Conservation (phyloP, 2,888 invertebrate species). For the Calameuta filiformis region DNA sequence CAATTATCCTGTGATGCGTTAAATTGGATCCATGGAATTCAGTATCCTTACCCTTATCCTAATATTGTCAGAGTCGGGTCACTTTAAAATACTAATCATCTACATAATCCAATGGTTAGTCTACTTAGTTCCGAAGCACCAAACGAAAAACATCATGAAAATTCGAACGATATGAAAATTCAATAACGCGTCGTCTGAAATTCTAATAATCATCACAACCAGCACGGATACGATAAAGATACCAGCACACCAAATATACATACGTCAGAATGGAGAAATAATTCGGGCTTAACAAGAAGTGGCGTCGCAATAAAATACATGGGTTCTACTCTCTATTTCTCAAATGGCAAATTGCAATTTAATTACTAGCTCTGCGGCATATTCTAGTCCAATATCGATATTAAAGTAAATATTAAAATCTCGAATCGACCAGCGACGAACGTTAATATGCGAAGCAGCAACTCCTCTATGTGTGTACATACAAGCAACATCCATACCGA, state of each 20-base stretch:
- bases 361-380: constrained; percentile 15
- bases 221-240: background rate
- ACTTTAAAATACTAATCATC: background rate
- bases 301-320: background rate
- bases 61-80: background rate
- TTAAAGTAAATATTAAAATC: constrained; percentile 40
- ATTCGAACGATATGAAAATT: background rate
- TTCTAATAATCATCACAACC: background rate
- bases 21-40: background rate
- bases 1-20: background rate
- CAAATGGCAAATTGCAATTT: constrained; percentile 8
- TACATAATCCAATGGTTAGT: background rate
- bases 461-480: background rate
- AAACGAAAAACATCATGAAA: background rate
- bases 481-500: background rate
- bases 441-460: constrained; percentile 26
- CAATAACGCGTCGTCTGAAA: background rate
- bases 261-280: background rate
- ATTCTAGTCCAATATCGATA: constrained; percentile 15
- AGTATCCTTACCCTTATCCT: background rate
- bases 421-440: constrained; percentile 15
- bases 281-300: too few relatives aligned
- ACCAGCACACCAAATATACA: background rate
- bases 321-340: background rate
- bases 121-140: background rate